Conservation (phyloP, 2,113 vertebrate genomes). For the Astatotilapia flaviijosephi region DNA sequence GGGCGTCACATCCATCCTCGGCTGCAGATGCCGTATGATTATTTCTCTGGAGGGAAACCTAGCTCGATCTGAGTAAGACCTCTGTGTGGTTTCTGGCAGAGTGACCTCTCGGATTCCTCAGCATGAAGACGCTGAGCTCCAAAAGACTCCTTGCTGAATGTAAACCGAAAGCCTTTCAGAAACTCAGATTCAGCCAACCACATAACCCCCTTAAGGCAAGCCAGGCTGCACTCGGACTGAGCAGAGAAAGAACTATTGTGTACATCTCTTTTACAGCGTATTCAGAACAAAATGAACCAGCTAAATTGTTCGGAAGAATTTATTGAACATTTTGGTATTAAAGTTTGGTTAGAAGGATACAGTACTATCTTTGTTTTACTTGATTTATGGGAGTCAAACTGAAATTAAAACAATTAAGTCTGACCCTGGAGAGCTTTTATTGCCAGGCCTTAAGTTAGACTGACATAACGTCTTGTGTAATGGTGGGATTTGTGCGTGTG, state of each 20-base stretch:
- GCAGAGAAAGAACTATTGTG: constrained; percentile 25
- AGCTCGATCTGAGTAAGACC: not conserved
- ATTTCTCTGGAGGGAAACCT: not conserved
- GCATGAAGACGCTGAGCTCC: not conserved
- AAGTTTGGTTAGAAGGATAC: not conserved
- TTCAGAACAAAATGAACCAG: constrained; percentile 20
- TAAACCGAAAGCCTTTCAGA: constrained; percentile 23
- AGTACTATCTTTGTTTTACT: not conserved
- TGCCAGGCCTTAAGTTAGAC: not conserved
- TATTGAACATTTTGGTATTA: not conserved
- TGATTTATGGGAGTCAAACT: not conserved
- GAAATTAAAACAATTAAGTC: not conserved
- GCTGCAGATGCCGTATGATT: not conserved
- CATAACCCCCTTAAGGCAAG: not conserved
- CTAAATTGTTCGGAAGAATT: not conserved
- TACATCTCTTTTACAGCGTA: not conserved
- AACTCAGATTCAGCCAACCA: constrained; percentile 6
- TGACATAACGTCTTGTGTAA: not conserved
- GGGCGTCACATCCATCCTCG: not conserved
- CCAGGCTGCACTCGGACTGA: not conserved
- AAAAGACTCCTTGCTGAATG: not conserved
- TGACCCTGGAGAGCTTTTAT: not conserved
- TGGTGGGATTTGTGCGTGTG: not conserved
- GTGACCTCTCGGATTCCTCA: constrained; percentile 10
- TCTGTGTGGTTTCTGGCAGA: constrained; percentile 32